Conservation (phyloP, 2,797 vertebrate species). For the Hapalemur alaotrensis region DNA sequence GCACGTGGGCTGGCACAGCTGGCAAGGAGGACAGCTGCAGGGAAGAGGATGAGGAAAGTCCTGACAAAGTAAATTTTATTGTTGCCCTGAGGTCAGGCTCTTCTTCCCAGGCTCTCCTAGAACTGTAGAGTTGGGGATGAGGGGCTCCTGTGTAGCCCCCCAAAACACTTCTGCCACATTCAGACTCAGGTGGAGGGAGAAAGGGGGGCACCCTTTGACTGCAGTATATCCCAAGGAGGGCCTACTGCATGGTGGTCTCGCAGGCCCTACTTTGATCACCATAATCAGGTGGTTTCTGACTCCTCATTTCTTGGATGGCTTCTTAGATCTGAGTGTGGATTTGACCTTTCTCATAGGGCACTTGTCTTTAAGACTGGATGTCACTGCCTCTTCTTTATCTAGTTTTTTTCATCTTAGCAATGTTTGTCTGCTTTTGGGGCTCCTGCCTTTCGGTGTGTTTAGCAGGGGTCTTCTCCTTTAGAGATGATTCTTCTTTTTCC, state of each 20-base stretch:
- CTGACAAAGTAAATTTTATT: conserved; percentile 62
- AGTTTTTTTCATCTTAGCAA: conserved; percentile 80
- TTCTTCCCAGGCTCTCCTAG: neutral
- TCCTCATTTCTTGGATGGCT: conserved; percentile 18
- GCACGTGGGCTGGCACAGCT: neutral
- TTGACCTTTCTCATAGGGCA: conserved; percentile 47
- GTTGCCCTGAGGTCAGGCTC: neutral
- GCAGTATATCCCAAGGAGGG: neutral
- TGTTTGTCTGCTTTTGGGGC: neutral
- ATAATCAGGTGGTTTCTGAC: neutral
- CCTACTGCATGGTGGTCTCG: neutral
- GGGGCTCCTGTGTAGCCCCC: neutral
- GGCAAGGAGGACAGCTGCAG: accelerated
- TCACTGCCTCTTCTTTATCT: conserved; percentile 70
- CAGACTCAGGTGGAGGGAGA: neutral
- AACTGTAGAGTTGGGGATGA: neutral
- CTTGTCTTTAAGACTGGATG: conserved; percentile 5
- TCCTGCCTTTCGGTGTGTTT: conserved; percentile 57
- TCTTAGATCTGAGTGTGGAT: neutral
- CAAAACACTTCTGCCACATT: neutral
- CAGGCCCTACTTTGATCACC: neutral
- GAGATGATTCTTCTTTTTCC: accelerated
- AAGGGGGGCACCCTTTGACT: neutral
- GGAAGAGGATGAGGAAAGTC: neutral
- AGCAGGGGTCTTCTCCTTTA: conserved; percentile 63